phyloP scores from a whole-genome alignment of 2,113 vertebrate genomes.

The Lepus timidus region DNA sequence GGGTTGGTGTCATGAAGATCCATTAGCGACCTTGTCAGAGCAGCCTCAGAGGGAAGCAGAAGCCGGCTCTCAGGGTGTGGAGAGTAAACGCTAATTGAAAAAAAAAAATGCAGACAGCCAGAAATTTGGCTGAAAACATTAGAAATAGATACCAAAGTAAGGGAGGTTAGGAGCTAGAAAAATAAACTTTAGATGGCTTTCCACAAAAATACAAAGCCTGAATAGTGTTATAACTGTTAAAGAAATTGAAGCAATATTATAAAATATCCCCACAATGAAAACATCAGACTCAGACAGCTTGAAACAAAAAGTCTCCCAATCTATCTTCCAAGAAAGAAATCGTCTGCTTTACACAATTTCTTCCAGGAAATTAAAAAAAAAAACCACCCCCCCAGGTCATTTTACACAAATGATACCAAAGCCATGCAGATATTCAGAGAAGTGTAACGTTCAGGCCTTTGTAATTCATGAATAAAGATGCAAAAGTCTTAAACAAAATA shows the following conservation, averaged over 20 bases:
- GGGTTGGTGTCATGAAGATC: not conserved
- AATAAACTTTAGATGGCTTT: conserved; percentile 55
- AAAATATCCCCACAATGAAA: conserved; percentile 58
- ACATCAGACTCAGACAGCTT: conserved; percentile 55
- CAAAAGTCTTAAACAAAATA: conserved; percentile 39
- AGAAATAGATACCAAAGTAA: conserved; percentile 58
- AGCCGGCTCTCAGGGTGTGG: not conserved
- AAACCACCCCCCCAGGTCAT: not conserved
- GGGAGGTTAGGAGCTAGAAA: conserved; percentile 13
- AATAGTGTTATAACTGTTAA: conserved; percentile 48
- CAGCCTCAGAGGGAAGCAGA: not conserved
- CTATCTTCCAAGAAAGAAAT: conserved; percentile 42
- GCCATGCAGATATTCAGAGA: not conserved
- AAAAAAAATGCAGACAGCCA: not conserved
- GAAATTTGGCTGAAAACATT: conserved; percentile 42
- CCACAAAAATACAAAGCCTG: conserved; percentile 56
- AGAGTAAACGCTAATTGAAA: conserved; percentile 8
- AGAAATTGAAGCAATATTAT: conserved; percentile 59
- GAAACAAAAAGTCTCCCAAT: conserved; percentile 57
- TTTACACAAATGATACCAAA: conserved; percentile 46
- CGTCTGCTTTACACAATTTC: conserved; percentile 34
- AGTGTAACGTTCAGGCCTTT: not conserved
- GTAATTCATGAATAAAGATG: conserved; percentile 13
- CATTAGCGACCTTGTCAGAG: conserved; percentile 51
- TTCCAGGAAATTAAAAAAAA: not conserved